Evolutionary conservation across 2,888 invertebrate species (phyloP).

Genomic region (Limnephilus rhombicus): DNA sequence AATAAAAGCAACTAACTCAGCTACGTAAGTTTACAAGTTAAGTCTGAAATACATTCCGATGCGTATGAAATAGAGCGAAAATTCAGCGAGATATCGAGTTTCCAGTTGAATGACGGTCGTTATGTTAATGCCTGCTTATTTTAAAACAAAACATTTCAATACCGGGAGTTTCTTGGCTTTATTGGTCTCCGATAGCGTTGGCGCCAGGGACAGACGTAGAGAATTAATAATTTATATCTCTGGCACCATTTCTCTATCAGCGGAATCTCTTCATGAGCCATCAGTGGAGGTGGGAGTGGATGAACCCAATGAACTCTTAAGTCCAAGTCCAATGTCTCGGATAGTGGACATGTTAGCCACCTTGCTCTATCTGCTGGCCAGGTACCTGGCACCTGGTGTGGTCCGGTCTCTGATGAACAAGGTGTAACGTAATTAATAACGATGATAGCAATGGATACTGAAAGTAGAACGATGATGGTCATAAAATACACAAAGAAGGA

Average conservation of each 20-base stretch:
- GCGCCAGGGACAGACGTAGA: not conserved
- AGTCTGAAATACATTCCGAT: too few relatives aligned
- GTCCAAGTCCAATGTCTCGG: not conserved
- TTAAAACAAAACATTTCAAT: not conserved
- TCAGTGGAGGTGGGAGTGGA: not conserved
- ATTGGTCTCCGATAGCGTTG: not conserved
- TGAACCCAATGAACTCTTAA: not conserved
- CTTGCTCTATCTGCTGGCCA: not conserved
- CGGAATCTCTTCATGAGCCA: not conserved
- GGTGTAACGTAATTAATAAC: not conserved
- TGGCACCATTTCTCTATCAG: conserved; percentile 33
- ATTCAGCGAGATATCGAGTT: not conserved
- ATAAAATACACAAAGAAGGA: not conserved
- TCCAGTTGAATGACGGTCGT: not conserved
- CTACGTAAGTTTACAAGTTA: too few relatives aligned
- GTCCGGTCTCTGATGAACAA: not conserved
- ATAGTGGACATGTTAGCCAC: not conserved
- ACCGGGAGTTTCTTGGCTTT: not conserved
- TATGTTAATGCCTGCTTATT: not conserved
- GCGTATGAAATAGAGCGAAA: not conserved
- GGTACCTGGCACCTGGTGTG: not conserved
- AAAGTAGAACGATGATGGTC: not conserved
- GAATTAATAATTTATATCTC: conserved; percentile 24
- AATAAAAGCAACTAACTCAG: too few relatives aligned
- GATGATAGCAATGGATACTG: not conserved